Conservation (phyloP, 2,888 invertebrate genomes). For the Orgyia antiqua region DNA sequence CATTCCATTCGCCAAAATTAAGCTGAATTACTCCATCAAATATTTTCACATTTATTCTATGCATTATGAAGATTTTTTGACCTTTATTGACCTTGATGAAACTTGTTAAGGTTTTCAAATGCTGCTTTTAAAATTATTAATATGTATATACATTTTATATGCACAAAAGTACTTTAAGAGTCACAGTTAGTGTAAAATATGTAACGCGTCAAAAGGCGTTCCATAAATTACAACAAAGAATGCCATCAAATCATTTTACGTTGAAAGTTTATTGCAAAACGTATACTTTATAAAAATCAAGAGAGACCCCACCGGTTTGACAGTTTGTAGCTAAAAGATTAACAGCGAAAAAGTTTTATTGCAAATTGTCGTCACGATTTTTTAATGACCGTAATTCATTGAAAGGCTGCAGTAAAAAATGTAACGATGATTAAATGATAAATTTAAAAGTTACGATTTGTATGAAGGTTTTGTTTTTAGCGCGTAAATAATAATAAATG, state of each 20-base stretch:
- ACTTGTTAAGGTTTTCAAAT: too few species aligned
- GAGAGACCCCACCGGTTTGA: conserved; percentile 20
- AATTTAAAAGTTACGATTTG: conserved; percentile 4
- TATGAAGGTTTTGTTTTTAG: background rate
- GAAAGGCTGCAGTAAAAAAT: conserved; percentile 9
- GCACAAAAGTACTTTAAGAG: too few species aligned
- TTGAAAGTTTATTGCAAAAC: conserved; percentile 23
- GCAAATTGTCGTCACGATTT: conserved; percentile 17
- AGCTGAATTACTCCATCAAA: conserved; percentile 30
- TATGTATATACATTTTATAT: too few species aligned
- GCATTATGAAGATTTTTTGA: too few species aligned
- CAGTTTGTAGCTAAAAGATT: conserved; percentile 18
- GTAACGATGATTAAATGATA: conserved; percentile 3
- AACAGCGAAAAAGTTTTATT: conserved; percentile 16
- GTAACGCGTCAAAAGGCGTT: conserved; percentile 27
- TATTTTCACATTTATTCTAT: too few species aligned
- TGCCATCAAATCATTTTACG: conserved; percentile 57
- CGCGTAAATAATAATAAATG: too few species aligned
- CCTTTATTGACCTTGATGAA: too few species aligned
- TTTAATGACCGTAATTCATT: conserved; percentile 16
- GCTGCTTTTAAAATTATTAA: too few species aligned
- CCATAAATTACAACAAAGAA: conserved; percentile 55
- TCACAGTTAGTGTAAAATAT: too few species aligned
- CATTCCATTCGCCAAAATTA: conserved; percentile 34
- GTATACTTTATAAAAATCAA: conserved; percentile 11